phyloP scores from a whole-genome alignment of 2,113 vertebrate species.

The Synodontis membranacea region DNA sequence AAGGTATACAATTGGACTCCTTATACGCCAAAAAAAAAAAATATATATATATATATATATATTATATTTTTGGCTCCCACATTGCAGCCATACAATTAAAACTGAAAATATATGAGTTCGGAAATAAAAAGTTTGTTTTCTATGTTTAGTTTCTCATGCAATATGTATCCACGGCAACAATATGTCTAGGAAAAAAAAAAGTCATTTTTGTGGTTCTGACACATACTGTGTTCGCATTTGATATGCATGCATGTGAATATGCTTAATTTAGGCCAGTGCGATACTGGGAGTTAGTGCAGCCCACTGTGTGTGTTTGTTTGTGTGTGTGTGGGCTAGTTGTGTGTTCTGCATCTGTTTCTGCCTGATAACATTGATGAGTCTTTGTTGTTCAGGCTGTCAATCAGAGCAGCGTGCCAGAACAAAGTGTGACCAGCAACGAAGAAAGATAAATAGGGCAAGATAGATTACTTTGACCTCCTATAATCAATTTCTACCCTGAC shows the following conservation, averaged over 20 bases:
- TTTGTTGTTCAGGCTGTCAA: slow-evolving; percentile 48
- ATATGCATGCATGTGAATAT: background rate
- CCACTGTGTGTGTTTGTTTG: slow-evolving; percentile 1
- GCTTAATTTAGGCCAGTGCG: background rate
- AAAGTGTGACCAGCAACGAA: slow-evolving; percentile 12
- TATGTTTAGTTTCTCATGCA: background rate
- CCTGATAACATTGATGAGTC: slow-evolving; percentile 53
- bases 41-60: background rate
- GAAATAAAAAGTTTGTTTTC: background rate
- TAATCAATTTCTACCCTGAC: slow-evolving; percentile 23
- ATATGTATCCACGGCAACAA: background rate
- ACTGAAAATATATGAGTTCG: background rate
- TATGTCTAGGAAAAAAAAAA: background rate
- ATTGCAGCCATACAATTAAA: background rate
- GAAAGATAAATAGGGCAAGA: slow-evolving; percentile 32
- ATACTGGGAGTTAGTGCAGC: slow-evolving; percentile 2
- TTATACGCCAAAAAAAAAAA: background rate
- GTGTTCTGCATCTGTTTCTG: slow-evolving; percentile 35
- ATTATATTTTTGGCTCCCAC: background rate
- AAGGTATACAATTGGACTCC: background rate
- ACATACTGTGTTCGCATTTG: background rate
- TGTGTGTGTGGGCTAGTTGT: slow-evolving; percentile 25
- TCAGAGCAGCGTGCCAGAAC: slow-evolving; percentile 32
- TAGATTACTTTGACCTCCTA: slow-evolving; percentile 31
- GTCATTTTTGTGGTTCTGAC: background rate